phyloP scores from a whole-genome alignment of 2,113 vertebrate genomes.

The Sialia sialis region DNA sequence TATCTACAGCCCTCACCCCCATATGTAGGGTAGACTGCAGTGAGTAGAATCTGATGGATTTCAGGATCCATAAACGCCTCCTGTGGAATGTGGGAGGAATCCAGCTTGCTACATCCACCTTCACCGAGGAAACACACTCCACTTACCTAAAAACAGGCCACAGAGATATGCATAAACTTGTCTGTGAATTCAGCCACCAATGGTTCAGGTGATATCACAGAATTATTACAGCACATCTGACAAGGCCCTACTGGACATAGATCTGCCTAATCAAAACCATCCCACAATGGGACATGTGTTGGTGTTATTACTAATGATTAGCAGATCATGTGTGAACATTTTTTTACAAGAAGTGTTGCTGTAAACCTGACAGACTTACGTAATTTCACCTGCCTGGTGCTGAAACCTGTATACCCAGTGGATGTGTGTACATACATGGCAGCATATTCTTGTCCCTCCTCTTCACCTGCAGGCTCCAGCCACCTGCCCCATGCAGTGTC shows the following conservation, averaged over 20 bases:
- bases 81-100: neutral
- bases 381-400: neutral
- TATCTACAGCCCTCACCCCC: fast-evolving
- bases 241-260: neutral
- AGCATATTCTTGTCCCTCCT: neutral
- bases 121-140: fast-evolving
- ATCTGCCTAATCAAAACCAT: neutral
- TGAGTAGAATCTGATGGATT: neutral
- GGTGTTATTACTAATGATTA: neutral
- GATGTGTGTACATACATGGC: neutral
- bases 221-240: neutral
- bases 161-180: fast-evolving
- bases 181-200: neutral
- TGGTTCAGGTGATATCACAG: neutral
- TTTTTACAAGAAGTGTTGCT: neutral
- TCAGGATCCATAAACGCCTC: neutral
- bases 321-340: neutral
- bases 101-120: neutral
- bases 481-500: neutral
- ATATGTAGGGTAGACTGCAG: neutral
- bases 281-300: fast-evolving
- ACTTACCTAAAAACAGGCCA: neutral
- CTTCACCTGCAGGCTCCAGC: neutral
- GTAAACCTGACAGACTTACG: neutral
- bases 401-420: neutral